Percentiles rank a stretch among this genome's conserved stretches.
phyloP scores from a whole-genome alignment of 2,888 invertebrate genomes.

The Spodoptera littoralis region DNA sequence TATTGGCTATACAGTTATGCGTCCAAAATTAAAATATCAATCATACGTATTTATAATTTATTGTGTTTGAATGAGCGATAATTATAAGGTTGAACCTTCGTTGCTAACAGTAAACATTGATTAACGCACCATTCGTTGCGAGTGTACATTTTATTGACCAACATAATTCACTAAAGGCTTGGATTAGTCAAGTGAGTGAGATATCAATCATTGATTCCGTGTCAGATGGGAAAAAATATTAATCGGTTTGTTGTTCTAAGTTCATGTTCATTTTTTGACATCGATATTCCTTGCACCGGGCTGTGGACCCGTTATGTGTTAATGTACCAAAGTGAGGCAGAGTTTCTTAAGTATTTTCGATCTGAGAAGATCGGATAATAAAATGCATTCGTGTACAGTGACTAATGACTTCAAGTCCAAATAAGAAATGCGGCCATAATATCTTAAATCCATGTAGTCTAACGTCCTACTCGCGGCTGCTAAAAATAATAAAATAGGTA shows the following conservation, averaged over 20 bases:
- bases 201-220: constrained; percentile 54
- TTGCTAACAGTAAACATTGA: constrained; percentile 58
- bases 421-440: constrained; percentile 41
- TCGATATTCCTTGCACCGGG: constrained; percentile 45
- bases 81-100: constrained; percentile 53
- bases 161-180: constrained; percentile 42
- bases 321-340: constrained; percentile 46
- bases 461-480: constrained; percentile 34
- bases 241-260: constrained; percentile 35
- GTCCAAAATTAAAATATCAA: constrained; percentile 64
- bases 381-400: constrained; percentile 48
- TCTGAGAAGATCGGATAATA: constrained; percentile 19
- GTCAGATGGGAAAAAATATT: constrained; percentile 43
- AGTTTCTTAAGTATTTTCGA: constrained; percentile 7
- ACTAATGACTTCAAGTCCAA: constrained; percentile 45
- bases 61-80: constrained; percentile 60
- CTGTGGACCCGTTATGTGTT: constrained; percentile 57
- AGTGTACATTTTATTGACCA: constrained; percentile 38
- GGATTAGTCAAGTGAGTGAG: constrained; percentile 43
- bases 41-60: constrained; percentile 59
- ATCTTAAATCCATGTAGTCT: constrained; percentile 39
- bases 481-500: constrained; percentile 34
- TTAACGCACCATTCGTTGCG: constrained; percentile 43
- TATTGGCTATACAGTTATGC: constrained; percentile 61
- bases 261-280: constrained; percentile 52